phyloP scores from a whole-genome alignment of 2,797 vertebrate genomes.

The Micropoecilia bifurca region DNA sequence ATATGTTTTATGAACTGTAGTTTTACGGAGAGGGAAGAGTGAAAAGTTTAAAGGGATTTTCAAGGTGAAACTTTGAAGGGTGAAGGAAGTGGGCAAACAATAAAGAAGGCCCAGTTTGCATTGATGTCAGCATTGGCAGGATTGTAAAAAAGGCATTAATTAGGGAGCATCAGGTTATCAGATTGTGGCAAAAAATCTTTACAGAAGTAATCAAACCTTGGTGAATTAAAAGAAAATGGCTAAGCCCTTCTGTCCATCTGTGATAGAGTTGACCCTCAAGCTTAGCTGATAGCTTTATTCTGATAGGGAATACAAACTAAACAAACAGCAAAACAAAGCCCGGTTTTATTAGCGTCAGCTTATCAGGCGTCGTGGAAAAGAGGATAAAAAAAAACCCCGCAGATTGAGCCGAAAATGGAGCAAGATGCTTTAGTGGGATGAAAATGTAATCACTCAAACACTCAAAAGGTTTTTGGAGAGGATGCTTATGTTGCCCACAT shows the following conservation, averaged over 20 bases:
- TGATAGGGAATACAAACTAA: slow-evolving; percentile 69
- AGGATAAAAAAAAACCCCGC: slow-evolving; percentile 57
- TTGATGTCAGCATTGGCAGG: slow-evolving; percentile 70
- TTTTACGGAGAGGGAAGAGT: slow-evolving; percentile 55
- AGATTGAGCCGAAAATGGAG: slow-evolving; percentile 69
- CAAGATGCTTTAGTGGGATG: slow-evolving; percentile 69
- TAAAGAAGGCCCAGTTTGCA: slow-evolving; percentile 47
- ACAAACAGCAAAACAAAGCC: slow-evolving; percentile 68
- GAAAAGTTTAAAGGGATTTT: slow-evolving; percentile 60
- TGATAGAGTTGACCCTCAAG: slow-evolving; percentile 75
- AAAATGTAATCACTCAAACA: slow-evolving; percentile 77
- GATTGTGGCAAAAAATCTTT: slow-evolving; percentile 76
- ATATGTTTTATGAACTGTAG: slow-evolving; percentile 57
- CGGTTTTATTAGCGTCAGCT: slow-evolving; percentile 72
- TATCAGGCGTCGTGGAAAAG: slow-evolving; percentile 58
- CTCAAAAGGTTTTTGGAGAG: slow-evolving; percentile 69
- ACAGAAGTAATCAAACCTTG: slow-evolving; percentile 88
- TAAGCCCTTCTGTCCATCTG: slow-evolving; percentile 80
- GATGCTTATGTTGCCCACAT: slow-evolving; percentile 69
- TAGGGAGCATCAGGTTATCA: slow-evolving; percentile 80
- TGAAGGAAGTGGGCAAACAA: slow-evolving; percentile 54
- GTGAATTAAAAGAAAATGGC: slow-evolving; percentile 82
- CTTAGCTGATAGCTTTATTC: slow-evolving; percentile 65
- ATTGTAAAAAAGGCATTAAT: slow-evolving; percentile 76
- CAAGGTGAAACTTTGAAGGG: slow-evolving; percentile 69